Evolutionary conservation across 1,140 invertebrate genomes (phyloP).

Genomic region (Laodelphax striatellus): DNA sequence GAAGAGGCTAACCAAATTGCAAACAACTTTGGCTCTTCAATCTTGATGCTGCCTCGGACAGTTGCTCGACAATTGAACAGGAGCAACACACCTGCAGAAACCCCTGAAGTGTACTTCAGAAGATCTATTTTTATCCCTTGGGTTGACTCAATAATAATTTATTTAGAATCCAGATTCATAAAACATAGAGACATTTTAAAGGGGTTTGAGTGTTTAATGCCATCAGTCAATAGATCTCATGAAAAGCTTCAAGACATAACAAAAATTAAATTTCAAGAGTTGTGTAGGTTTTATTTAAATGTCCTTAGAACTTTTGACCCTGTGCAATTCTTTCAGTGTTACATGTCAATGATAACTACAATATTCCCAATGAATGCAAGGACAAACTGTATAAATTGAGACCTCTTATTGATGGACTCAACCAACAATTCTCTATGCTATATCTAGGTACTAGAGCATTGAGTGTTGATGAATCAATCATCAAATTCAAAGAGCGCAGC

Average conservation of each 20-base stretch:
- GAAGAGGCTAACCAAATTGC: not conserved
- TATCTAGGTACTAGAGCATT: not conserved
- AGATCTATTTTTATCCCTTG: too few relatives aligned
- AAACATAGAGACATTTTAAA: too few relatives aligned
- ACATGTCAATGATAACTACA: conserved; percentile 13
- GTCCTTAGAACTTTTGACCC: too few relatives aligned
- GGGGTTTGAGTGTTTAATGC: too few relatives aligned
- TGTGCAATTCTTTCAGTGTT: conserved; percentile 7
- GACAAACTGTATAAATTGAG: conserved; percentile 15
- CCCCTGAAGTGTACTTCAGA: too few relatives aligned
- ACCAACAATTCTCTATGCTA: conserved; percentile 4
- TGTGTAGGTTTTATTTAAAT: too few relatives aligned
- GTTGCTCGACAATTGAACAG: not conserved
- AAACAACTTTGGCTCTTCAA: not conserved
- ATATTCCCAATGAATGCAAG: conserved; percentile 6
- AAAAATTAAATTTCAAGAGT: too few relatives aligned
- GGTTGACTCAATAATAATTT: too few relatives aligned
- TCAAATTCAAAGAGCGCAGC: not conserved
- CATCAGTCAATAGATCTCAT: too few relatives aligned
- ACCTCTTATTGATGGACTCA: conserved; percentile 10
- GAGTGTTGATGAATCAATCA: not conserved
- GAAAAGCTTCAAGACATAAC: too few relatives aligned
- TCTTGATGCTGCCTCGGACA: not conserved
- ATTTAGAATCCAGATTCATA: too few relatives aligned
- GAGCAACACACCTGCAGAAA: not conserved